A percentile compares a stretch with the other conserved stretches of the same genome.
These are phyloP conservation scores for Adrianichthys oophorus DNA, from an alignment of 2,797 vertebrate species.

Conservation along the genomic window DNA sequence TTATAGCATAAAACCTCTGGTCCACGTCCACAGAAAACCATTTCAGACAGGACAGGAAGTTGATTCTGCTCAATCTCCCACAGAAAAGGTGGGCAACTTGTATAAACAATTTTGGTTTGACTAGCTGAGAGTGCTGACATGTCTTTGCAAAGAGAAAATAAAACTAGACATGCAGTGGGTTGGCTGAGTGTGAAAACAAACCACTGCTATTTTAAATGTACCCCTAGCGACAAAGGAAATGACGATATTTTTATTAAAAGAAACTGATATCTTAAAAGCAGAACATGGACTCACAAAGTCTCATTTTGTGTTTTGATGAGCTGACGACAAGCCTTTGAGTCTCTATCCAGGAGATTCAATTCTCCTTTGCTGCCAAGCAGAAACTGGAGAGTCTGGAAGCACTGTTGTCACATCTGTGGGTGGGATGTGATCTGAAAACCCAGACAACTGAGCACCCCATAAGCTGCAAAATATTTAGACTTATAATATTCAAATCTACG, in stretches of 20 bases:
- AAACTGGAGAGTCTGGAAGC: constrained; percentile 18
- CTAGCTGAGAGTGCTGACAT: constrained; percentile 30
- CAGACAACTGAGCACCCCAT: constrained; percentile 22
- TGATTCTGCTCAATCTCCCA: constrained; percentile 31
- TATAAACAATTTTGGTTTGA: constrained; percentile 44
- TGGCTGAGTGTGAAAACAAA: constrained; percentile 19
- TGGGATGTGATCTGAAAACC: constrained; percentile 33
- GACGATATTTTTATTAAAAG: constrained; percentile 8
- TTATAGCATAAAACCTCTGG: constrained; percentile 24
- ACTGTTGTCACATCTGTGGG: constrained; percentile 26
- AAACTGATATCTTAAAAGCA: constrained; percentile 10
- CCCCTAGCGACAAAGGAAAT: constrained; percentile 12
- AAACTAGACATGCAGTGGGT: constrained; percentile 28
- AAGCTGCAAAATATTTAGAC: constrained; percentile 24
- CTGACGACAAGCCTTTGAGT: constrained; percentile 8
- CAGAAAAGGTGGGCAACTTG: constrained; percentile 47
- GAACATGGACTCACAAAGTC: constrained; percentile 5
- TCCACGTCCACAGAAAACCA: constrained; percentile 46
- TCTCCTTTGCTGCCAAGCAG: constrained; percentile 19
- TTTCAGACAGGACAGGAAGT: constrained; percentile 32
- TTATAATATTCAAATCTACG: constrained; percentile 38
- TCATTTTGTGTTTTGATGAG: constrained; percentile 7
- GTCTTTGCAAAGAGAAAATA: constrained; percentile 31
- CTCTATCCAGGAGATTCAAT: constrained; percentile 21
- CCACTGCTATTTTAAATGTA: constrained; percentile 11